These are phyloP conservation scores for Gibbula magus DNA, from an alignment of 2,888 invertebrate species.

Conservation along the genomic window DNA sequence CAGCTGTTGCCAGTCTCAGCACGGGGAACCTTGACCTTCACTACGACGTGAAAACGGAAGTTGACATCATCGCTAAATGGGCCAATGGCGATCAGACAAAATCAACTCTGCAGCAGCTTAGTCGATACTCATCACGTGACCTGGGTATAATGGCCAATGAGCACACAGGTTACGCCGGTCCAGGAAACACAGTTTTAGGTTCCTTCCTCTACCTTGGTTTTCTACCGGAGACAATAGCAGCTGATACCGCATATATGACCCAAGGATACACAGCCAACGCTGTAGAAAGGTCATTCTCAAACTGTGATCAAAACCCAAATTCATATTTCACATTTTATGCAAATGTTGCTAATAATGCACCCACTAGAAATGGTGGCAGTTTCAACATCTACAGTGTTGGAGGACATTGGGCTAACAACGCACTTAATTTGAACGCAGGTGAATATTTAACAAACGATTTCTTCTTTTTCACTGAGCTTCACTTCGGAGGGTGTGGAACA, in stretches of 20 bases:
- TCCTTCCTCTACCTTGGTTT: not conserved
- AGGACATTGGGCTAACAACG: not conserved
- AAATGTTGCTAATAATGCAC: not conserved
- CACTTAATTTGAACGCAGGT: not conserved
- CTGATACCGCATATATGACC: not conserved
- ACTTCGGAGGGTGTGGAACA: constrained; percentile 21
- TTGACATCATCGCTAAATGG: not conserved
- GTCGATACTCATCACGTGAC: not conserved
- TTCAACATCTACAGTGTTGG: not conserved
- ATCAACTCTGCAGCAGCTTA: constrained; percentile 1
- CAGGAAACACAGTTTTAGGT: not conserved
- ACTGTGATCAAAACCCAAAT: not conserved
- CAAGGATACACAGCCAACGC: not conserved
- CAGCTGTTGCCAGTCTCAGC: not conserved
- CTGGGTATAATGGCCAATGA: not conserved
- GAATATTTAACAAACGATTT: not conserved
- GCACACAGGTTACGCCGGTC: not conserved
- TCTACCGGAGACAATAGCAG: not conserved
- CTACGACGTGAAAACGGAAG: not conserved
- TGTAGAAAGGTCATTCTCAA: not conserved
- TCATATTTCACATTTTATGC: constrained; percentile 9
- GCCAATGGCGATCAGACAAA: not conserved
- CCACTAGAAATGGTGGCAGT: not conserved
- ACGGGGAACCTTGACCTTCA: not conserved
- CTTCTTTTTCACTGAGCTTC: constrained; percentile 13